phyloP scores from a whole-genome alignment of 37 sponge, comb jelly and placozoan genomes.

The Eunapius fragilis region DNA sequence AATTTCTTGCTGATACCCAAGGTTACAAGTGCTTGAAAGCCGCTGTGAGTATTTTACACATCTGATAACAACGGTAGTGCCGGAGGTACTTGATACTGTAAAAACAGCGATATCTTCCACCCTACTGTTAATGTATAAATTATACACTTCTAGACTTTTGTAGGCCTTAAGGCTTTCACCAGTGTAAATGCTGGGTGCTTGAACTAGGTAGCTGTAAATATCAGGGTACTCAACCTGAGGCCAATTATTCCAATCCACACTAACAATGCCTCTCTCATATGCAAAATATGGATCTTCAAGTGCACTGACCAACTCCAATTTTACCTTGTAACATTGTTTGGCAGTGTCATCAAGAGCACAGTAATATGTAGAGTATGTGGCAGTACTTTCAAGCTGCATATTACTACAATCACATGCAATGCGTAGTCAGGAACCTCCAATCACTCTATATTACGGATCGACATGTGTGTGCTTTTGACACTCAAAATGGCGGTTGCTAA shows the following conservation, averaged over 20 bases:
- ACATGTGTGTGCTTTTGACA: not conserved
- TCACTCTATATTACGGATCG: not conserved
- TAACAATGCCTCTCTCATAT: constrained; percentile 2
- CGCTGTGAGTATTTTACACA: constrained; percentile 48
- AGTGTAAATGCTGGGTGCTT: constrained; percentile 27
- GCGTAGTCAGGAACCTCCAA: no score
- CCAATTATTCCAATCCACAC: constrained; percentile 5
- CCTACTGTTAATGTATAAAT: constrained; percentile 12
- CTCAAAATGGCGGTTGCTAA: not conserved
- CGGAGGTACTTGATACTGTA: not conserved
- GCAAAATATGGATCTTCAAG: constrained; percentile 7
- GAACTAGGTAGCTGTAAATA: constrained; percentile 23
- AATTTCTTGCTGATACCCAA: constrained; percentile 45
- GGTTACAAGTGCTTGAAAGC: constrained; percentile 30
- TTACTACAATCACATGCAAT: no score
- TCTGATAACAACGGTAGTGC: not conserved
- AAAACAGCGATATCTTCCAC: not conserved
- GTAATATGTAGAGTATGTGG: not conserved
- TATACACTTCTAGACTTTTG: constrained; percentile 51
- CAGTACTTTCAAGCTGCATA: no score
- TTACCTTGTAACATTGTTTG: not conserved
- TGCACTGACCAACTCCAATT: constrained; percentile 4
- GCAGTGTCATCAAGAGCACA: not conserved
- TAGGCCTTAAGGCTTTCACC: constrained; percentile 11
- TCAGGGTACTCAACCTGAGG: constrained; percentile 44